These are phyloP conservation scores for Upupa epops DNA, from an alignment of 2,113 vertebrate species.

Conservation along the genomic window DNA sequence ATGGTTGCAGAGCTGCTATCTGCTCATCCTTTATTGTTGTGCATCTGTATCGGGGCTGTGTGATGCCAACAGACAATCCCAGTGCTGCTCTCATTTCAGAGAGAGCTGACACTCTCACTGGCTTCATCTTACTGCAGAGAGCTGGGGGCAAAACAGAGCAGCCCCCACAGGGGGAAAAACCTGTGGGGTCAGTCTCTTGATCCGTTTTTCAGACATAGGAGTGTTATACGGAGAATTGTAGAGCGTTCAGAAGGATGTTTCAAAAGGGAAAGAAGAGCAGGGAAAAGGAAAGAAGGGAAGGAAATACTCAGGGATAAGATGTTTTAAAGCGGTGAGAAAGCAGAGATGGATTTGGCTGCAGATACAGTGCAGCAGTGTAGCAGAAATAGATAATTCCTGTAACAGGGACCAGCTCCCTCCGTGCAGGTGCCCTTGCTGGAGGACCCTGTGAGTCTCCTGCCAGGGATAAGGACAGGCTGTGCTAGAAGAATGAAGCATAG, in stretches of 20 bases:
- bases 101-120: slow-evolving; percentile 5
- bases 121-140: background rate
- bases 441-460: background rate
- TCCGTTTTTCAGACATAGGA: background rate
- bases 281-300: background rate
- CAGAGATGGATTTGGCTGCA: background rate
- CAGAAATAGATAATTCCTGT: background rate
- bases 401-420: background rate
- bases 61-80: background rate
- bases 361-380: background rate
- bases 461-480: background rate
- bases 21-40: background rate
- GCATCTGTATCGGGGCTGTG: background rate
- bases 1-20: background rate
- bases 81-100: background rate
- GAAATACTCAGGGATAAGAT: background rate
- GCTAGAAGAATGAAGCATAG: background rate
- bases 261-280: no score
- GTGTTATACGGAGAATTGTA: background rate
- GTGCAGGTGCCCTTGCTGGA: background rate
- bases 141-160: background rate
- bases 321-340: background rate
- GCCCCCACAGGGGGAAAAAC: background rate
- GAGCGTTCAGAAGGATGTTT: background rate
- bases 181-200: background rate